Percentiles rank a stretch among this genome's conserved stretches.
phyloP scores from a whole-genome alignment of 1,140 invertebrate genomes.

The Orius insidiosus region DNA sequence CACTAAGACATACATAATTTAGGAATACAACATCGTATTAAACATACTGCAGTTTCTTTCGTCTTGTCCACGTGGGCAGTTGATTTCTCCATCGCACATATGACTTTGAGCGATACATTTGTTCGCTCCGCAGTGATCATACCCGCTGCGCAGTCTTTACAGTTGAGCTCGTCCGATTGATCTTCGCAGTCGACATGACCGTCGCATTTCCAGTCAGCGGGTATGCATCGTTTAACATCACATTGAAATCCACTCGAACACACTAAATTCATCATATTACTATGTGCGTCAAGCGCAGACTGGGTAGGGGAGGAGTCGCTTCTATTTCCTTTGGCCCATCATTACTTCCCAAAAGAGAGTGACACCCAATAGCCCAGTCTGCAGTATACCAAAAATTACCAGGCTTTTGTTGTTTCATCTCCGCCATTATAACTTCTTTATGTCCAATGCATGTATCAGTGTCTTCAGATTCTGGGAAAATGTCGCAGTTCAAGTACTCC shows the following conservation, averaged over 20 bases:
- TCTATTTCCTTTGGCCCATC: neutral
- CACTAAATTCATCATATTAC: conserved; percentile 29
- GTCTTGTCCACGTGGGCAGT: conserved; percentile 77
- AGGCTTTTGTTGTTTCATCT: conserved; percentile 43
- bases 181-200: conserved; percentile 76
- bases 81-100: conserved; percentile 65
- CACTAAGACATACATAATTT: conserved; percentile 31
- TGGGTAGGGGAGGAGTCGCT: neutral
- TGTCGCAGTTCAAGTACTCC: conserved; percentile 55
- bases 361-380: neutral
- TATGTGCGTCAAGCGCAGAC: neutral
- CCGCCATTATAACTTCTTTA: conserved; percentile 48
- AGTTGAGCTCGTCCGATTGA: conserved; percentile 64
- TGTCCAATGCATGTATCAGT: conserved; percentile 60
- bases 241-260: conserved; percentile 64
- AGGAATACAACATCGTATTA: neutral
- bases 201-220: conserved; percentile 67
- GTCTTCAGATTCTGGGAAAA: conserved; percentile 58
- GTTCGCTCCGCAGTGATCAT: conserved; percentile 56
- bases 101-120: conserved; percentile 54
- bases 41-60: conserved; percentile 66
- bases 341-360: neutral
- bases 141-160: conserved; percentile 42
- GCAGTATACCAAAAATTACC: conserved; percentile 28
- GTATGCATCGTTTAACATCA: conserved; percentile 63